Percentiles rank a stretch among this genome's conserved stretches.
Evolutionary conservation across 1,140 invertebrate genomes (phyloP).

Genomic region (Drosophila sturtevanti): DNA sequence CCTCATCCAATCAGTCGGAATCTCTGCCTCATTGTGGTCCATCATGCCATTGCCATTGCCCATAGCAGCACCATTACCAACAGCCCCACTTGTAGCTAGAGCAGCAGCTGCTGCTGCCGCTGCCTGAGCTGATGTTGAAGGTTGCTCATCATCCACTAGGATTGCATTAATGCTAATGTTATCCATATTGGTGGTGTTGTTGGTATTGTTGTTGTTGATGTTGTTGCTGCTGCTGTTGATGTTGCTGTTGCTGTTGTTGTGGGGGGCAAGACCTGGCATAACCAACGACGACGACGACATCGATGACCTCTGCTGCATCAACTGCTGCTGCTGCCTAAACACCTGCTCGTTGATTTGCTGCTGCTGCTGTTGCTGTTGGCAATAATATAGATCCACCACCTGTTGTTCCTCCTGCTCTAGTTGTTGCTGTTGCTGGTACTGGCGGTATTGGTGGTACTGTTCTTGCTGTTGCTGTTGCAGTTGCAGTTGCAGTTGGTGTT

Average conservation of each 20-base stretch:
- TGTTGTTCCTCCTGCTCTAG: background rate
- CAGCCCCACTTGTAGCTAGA: conserved; percentile 1
- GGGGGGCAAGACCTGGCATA: conserved; percentile 65
- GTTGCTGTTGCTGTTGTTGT: conserved; percentile 31
- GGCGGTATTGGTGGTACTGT: conserved; percentile 38
- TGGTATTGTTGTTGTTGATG: conserved; percentile 42
- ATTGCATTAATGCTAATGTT: conserved; percentile 73
- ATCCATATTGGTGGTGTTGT: conserved; percentile 60
- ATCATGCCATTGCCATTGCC: conserved; percentile 58
- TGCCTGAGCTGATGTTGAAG: conserved; percentile 78
- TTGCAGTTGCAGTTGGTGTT: conserved; percentile 68
- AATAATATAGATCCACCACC: conserved; percentile 58
- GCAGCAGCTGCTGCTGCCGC: conserved; percentile 43
- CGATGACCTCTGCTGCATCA: conserved; percentile 81
- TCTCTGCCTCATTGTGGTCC: conserved; percentile 68
- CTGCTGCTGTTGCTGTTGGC: conserved; percentile 52
- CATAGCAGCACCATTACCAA: conserved; percentile 12
- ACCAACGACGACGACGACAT: conserved; percentile 75
- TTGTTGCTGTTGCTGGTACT: conserved; percentile 57
- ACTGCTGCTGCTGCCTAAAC: conserved; percentile 77
- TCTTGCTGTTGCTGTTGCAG: conserved; percentile 49
- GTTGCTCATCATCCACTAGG: conserved; percentile 72
- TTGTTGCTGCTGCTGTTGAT: conserved; percentile 32
- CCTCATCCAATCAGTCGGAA: conserved; percentile 82
- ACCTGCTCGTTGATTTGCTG: conserved; percentile 40